phyloP scores from a whole-genome alignment of 2,888 invertebrate species.

The Cerceris ruficornis region DNA sequence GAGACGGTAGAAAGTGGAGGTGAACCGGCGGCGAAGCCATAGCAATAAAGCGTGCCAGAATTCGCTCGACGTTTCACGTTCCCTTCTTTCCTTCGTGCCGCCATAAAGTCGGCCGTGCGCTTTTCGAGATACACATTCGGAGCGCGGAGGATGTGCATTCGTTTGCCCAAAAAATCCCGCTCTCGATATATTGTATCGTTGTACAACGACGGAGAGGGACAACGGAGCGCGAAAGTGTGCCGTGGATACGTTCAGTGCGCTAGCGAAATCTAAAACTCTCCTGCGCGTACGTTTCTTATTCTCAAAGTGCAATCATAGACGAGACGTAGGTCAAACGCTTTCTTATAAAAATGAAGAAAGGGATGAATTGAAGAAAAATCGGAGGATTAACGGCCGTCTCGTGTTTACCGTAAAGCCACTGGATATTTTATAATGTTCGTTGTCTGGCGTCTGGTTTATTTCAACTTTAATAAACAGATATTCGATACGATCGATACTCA shows the following conservation, averaged over 20 bases:
- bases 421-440: not conserved
- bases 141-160: conserved; percentile 14
- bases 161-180: not conserved
- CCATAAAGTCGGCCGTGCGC: conserved; percentile 41
- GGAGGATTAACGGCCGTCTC: too few relatives aligned
- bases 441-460: not conserved
- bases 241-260: not conserved
- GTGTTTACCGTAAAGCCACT: too few relatives aligned
- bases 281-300: too few relatives aligned
- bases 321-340: too few relatives aligned
- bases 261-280: too few relatives aligned
- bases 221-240: conserved; percentile 12
- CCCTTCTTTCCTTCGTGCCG: conserved; percentile 26
- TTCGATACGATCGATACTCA: conserved; percentile 7
- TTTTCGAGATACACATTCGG: conserved; percentile 36
- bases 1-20: conserved; percentile 6
- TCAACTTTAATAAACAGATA: conserved; percentile 9
- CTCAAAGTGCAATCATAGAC: too few relatives aligned
- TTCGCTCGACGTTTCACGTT: conserved; percentile 48
- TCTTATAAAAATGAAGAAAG: too few relatives aligned
- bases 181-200: conserved; percentile 19
- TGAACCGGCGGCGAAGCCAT: conserved; percentile 46
- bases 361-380: too few relatives aligned
- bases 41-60: conserved; percentile 60
- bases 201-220: conserved; percentile 6